Evolutionary conservation across 2,113 vertebrate species (phyloP).

Genomic region (Tragelaphus imberbis): DNA sequence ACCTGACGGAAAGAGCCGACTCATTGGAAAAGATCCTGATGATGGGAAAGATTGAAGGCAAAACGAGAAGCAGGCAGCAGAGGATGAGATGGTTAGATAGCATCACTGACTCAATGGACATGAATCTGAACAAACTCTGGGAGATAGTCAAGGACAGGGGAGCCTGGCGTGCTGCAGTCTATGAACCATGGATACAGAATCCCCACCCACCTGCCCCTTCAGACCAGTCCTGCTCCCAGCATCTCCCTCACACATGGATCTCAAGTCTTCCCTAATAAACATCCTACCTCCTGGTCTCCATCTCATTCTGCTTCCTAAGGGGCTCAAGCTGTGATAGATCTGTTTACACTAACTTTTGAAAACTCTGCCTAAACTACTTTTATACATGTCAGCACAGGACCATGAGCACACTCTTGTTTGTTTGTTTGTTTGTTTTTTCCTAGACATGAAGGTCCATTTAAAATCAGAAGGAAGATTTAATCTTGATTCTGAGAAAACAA

Average conservation of each 20-base stretch:
- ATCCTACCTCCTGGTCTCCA: background rate
- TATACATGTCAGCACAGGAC: background rate
- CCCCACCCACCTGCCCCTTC: no score
- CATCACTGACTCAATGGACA: background rate
- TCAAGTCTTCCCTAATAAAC: background rate
- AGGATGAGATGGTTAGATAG: background rate
- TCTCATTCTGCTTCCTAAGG: background rate
- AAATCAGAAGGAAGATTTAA: background rate
- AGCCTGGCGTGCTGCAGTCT: background rate
- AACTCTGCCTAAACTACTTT: background rate
- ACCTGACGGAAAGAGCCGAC: background rate
- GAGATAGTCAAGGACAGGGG: background rate
- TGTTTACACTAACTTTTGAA: background rate
- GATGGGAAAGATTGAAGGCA: background rate
- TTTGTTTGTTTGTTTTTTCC: background rate
- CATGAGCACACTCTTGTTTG: background rate
- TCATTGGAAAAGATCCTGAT: background rate
- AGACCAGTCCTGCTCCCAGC: background rate
- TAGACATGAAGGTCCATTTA: background rate
- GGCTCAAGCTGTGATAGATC: no score
- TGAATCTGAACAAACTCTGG: background rate
- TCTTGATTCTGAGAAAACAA: background rate
- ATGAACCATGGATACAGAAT: background rate
- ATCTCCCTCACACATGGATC: background rate
- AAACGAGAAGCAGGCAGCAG: background rate